These are phyloP conservation scores for Arge pagana DNA, from an alignment of 2,888 invertebrate genomes.

Conservation along the genomic window DNA sequence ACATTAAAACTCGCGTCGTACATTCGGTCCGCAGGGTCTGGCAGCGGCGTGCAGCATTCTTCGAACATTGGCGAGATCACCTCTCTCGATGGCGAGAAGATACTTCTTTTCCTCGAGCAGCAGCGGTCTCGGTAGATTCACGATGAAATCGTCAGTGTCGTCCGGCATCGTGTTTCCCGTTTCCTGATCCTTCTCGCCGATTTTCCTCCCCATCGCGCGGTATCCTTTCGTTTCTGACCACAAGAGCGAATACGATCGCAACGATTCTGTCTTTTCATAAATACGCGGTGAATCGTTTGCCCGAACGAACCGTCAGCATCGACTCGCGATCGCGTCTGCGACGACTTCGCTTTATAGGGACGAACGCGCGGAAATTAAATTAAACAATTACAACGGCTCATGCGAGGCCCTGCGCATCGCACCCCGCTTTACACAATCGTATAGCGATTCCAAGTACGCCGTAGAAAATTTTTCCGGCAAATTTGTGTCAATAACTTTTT, in stretches of 20 bases:
- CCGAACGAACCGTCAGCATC: not conserved
- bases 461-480: constrained; percentile 30
- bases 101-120: constrained; percentile 88
- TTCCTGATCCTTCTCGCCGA: constrained; percentile 36
- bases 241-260: not conserved
- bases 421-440: too few species aligned
- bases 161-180: constrained; percentile 26
- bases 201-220: constrained; percentile 15
- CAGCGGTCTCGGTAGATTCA: constrained; percentile 70
- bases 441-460: too few species aligned
- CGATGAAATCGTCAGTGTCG: constrained; percentile 42
- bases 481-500: constrained; percentile 3
- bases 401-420: constrained; percentile 40
- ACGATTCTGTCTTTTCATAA: not conserved
- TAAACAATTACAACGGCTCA: constrained; percentile 43
- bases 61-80: constrained; percentile 86
- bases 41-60: constrained; percentile 59
- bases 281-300: not conserved
- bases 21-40: too few species aligned
- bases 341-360: constrained; percentile 11
- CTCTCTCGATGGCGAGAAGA: constrained; percentile 88
- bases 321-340: not conserved
- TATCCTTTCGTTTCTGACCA: not conserved
- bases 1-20: too few species aligned
- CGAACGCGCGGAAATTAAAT: constrained; percentile 40